A percentile compares a stretch with the other conserved stretches of the same genome.
These are phyloP conservation scores for Sesia apiformis DNA, from an alignment of 2,888 invertebrate species.

Conservation along the genomic window DNA sequence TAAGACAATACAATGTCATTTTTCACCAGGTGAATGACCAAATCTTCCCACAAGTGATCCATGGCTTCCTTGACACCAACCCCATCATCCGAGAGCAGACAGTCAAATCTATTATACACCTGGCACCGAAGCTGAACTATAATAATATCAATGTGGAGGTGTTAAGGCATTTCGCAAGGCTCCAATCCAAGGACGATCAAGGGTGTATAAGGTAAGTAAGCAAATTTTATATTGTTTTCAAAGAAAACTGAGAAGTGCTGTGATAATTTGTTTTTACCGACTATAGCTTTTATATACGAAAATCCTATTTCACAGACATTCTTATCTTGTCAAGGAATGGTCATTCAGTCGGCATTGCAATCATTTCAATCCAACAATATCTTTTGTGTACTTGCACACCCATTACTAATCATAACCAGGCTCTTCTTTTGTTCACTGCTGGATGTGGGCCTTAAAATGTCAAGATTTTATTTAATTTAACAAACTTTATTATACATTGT, in stretches of 20 bases:
- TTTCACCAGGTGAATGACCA: slow-evolving; percentile 87
- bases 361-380: not conserved
- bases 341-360: no score
- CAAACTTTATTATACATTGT: no score
- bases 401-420: no score
- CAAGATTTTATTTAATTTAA: no score
- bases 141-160: slow-evolving; percentile 98
- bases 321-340: no score
- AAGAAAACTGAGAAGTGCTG: not conserved
- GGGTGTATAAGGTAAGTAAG: slow-evolving; percentile 78
- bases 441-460: no score
- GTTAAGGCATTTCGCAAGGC: slow-evolving; percentile 93
- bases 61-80: slow-evolving; percentile 98
- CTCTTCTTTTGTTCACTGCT: no score
- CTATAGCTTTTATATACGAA: no score
- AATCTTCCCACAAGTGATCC: slow-evolving; percentile 93
- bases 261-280: no score
- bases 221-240: not conserved
- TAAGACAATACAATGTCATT: no score
- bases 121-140: slow-evolving; percentile 97
- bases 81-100: slow-evolving; percentile 98
- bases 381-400: no score
- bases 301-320: no score
- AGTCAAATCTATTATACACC: slow-evolving; percentile 95
- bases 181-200: slow-evolving; percentile 96